phyloP scores from a whole-genome alignment of 2,113 vertebrate species.

The Psittacus erithacus region DNA sequence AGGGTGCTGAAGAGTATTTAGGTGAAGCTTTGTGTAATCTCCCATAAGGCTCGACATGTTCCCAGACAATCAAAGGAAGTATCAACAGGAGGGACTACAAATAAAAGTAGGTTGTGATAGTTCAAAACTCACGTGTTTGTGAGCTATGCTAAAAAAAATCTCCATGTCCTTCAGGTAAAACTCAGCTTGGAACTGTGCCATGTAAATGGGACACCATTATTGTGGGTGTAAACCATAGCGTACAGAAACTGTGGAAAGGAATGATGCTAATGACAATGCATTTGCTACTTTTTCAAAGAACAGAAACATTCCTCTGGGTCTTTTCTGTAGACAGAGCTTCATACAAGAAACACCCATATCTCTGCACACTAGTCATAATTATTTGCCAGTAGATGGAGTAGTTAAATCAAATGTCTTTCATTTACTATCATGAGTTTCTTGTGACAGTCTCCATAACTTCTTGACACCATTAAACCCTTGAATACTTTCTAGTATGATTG shows the following conservation, averaged over 20 bases:
- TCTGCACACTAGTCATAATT: neutral
- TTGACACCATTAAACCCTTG: constrained; percentile 13
- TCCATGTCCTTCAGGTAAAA: neutral
- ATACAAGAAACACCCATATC: neutral
- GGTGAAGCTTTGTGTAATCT: neutral
- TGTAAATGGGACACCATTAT: neutral
- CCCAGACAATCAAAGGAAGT: neutral
- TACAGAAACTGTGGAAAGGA: neutral
- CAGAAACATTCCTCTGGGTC: neutral
- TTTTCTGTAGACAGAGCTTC: neutral
- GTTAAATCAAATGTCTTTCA: constrained; percentile 67
- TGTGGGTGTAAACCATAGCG: neutral
- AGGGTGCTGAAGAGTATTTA: neutral
- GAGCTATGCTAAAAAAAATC: neutral
- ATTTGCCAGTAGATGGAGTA: constrained; percentile 72
- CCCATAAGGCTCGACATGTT: neutral
- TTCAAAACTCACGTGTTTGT: neutral
- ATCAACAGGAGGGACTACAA: neutral
- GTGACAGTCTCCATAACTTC: neutral
- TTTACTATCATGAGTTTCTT: neutral
- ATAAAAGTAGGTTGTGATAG: neutral
- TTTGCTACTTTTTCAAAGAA: neutral
- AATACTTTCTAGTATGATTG: neutral
- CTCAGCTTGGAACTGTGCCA: neutral
- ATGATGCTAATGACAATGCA: neutral